Evolutionary conservation across 1,140 invertebrate species (phyloP).

Genomic region (Microvelia longipes): DNA sequence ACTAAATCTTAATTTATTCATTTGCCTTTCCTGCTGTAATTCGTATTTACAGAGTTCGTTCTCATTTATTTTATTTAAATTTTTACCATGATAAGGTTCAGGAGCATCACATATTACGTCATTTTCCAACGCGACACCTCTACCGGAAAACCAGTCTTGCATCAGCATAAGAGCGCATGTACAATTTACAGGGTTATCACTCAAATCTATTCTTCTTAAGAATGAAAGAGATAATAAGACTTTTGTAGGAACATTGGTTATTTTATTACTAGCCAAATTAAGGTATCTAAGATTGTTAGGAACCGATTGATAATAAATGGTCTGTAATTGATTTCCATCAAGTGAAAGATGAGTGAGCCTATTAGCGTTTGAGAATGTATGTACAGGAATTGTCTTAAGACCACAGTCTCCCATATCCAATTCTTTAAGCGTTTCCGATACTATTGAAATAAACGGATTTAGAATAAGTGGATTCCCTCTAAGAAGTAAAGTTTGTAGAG

Average conservation of each 20-base stretch:
- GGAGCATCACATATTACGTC: slow-evolving; percentile 19
- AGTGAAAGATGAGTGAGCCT: slow-evolving; percentile 15
- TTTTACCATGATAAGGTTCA: slow-evolving; percentile 13
- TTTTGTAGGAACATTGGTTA: slow-evolving; percentile 18
- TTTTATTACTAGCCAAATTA: slow-evolving; percentile 18
- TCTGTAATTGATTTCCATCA: slow-evolving; percentile 18
- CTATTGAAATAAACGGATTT: slow-evolving; percentile 12
- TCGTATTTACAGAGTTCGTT: slow-evolving; percentile 19
- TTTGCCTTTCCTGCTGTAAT: neutral
- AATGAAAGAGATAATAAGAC: slow-evolving; percentile 14
- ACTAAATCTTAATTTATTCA: neutral
- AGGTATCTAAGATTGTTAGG: slow-evolving; percentile 18
- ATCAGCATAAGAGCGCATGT: slow-evolving; percentile 20
- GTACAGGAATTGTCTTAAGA: slow-evolving; percentile 14
- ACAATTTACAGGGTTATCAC: slow-evolving; percentile 22
- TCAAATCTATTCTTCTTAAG: slow-evolving; percentile 18
- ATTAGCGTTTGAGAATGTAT: slow-evolving; percentile 14
- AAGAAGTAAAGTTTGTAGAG: slow-evolving; percentile 15
- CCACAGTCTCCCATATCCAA: slow-evolving; percentile 19
- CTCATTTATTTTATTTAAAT: slow-evolving; percentile 18
- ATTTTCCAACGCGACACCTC: slow-evolving; percentile 17
- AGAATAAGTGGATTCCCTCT: slow-evolving; percentile 19
- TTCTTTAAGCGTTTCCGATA: slow-evolving; percentile 18
- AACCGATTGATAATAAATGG: slow-evolving; percentile 16
- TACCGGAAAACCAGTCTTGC: slow-evolving; percentile 21